Percentiles rank a stretch among this genome's conserved stretches.
These are phyloP conservation scores for Dolomedes plantarius DNA, from an alignment of 2,888 invertebrate species.

Conservation along the genomic window DNA sequence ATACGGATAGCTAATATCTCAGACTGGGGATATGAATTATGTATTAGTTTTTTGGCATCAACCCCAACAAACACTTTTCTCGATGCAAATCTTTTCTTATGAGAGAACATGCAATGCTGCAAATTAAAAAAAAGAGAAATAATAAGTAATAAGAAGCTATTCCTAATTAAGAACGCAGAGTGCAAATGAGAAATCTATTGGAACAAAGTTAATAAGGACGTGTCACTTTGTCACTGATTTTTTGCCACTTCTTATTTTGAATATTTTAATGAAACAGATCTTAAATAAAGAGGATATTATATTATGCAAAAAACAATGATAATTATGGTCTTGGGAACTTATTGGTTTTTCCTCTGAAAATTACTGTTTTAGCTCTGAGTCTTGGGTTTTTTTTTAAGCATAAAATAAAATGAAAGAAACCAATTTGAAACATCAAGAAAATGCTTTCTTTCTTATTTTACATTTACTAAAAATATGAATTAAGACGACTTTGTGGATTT, in stretches of 20 bases:
- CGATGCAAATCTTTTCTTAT: conserved; percentile 2
- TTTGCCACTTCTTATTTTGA: neutral
- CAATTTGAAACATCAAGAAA: no score
- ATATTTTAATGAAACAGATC: conserved; percentile 16
- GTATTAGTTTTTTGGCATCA: conserved; percentile 14
- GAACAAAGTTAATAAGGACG: conserved; percentile 6
- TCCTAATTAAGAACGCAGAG: conserved; percentile 1
- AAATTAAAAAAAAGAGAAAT: neutral
- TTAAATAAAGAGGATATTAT: conserved; percentile 1
- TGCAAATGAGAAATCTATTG: conserved; percentile 16
- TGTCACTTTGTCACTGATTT: conserved; percentile 6
- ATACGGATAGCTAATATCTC: neutral
- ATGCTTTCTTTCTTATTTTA: no score
- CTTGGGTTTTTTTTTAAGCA: no score
- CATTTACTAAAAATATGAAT: no score
- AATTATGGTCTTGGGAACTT: conserved; percentile 7
- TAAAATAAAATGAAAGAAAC: no score
- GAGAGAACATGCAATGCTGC: conserved; percentile 2
- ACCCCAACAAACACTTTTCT: neutral
- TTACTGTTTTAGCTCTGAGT: conserved; percentile 5
- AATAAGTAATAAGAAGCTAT: neutral
- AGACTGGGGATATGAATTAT: neutral
- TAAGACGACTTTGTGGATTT: no score
- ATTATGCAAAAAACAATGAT: conserved; percentile 12
- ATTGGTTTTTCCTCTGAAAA: conserved; percentile 9